Base-by-base conservation (phyloP, 2,113 vertebrate genomes). In the Neotoma lepida region DNA sequence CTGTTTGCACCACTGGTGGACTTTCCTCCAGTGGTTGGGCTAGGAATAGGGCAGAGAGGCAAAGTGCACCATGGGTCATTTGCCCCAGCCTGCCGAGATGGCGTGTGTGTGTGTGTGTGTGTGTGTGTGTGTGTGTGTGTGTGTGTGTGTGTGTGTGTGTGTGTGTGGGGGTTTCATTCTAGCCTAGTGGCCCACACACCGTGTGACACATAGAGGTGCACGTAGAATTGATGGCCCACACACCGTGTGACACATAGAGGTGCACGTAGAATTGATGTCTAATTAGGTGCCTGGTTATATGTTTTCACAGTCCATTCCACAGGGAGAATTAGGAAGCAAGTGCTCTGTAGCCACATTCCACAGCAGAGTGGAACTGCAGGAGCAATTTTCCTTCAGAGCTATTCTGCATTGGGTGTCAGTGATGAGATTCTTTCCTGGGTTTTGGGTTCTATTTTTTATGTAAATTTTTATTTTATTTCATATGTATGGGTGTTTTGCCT, bases 381-480 rank as follows among this genome's bases (percentile, higher is more conserved):
- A 90, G 63, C 46, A 88, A 86, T 95, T 95, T n/a, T 97, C 95
- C 89, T 88, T 54, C 61, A 68, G 88, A 94, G 85, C 93, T 28
- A 78, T 2, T 84, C 91, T 5, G 54, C 46, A 5, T 63, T 4
- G 39, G 9, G 15, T 12, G 33, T 35, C 33, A 26, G 86, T 44
- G 46, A 76, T 15, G 68, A 78, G 20, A 85, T 9, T 4, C 44
- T 17, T 24, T 46, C 54, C 35, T 49, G 54, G 46, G 70, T 58
- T 71, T 94, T 28, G 0, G 64, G 63, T 85, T 91, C 96, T 95
- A 91, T 95, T 96, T 93, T 89, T 90, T 54, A 86, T 81, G 54
- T 58, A 58, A 26, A 39, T 28, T 26, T 70, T 44, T 74, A 74
- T 41, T 41, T 22, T 41, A 41, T 58, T 39, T 39, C 26, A 39